phyloP scores from a whole-genome alignment of 2,888 invertebrate genomes.

The Xanthostigma xanthostigma region DNA sequence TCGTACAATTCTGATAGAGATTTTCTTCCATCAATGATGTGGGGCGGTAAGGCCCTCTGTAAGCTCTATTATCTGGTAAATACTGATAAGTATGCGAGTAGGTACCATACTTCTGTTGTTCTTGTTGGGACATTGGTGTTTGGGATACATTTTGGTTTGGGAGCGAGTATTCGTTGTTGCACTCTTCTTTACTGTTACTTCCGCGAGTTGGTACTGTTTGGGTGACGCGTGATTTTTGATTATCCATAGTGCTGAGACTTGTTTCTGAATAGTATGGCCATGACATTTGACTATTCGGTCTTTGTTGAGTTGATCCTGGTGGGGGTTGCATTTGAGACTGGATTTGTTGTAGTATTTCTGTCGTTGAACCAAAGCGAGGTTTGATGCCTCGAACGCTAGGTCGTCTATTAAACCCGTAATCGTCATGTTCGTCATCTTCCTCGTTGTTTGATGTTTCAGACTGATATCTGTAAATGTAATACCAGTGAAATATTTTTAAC shows the following conservation, averaged over 20 bases:
- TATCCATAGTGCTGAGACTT: slow-evolving; percentile 25
- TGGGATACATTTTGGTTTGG: neutral
- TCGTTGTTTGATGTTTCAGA: slow-evolving; percentile 35
- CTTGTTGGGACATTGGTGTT: neutral
- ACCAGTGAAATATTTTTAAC: neutral
- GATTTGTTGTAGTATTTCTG: slow-evolving; percentile 68
- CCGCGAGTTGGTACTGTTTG: slow-evolving; percentile 12
- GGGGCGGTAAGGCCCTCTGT: slow-evolving; percentile 20
- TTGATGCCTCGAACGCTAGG: slow-evolving; percentile 82
- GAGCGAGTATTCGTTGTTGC: neutral
- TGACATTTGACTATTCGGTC: slow-evolving; percentile 29
- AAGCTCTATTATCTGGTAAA: slow-evolving; percentile 1
- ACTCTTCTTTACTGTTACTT: slow-evolving; percentile 1
- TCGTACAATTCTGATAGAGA: slow-evolving; percentile 38
- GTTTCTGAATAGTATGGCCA: slow-evolving; percentile 55
- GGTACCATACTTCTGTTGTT: neutral
- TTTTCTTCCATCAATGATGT: slow-evolving; percentile 27
- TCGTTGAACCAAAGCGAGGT: slow-evolving; percentile 67
- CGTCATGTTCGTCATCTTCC: slow-evolving; percentile 68
- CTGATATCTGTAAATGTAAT: slow-evolving; percentile 34
- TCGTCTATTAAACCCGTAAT: slow-evolving; percentile 79
- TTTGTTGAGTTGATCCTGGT: slow-evolving; percentile 27
- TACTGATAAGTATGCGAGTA: slow-evolving; percentile 4
- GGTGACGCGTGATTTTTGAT: slow-evolving; percentile 13
- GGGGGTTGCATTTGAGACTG: slow-evolving; percentile 52